A percentile compares a stretch with the other conserved stretches of the same genome.
Evolutionary conservation across 2,797 vertebrate genomes (phyloP).

Genomic region (Euphonia xanthogaster): DNA sequence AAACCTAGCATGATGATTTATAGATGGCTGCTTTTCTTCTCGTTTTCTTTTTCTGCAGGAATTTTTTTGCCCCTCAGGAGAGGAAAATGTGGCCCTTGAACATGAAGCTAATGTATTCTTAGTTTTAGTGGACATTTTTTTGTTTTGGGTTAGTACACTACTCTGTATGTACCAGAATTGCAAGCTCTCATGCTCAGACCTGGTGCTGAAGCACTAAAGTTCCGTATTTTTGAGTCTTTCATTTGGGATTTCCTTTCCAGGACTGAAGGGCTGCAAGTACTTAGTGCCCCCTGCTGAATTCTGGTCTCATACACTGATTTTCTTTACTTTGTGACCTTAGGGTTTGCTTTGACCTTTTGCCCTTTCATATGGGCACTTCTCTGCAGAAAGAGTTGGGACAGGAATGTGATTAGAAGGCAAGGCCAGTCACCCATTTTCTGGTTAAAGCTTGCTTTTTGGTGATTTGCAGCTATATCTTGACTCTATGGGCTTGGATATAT

Average conservation of each 20-base stretch:
- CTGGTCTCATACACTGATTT: neutral
- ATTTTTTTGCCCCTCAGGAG: rapidly evolving
- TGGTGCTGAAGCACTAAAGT: neutral
- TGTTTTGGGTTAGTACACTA: neutral
- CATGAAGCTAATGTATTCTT: neutral
- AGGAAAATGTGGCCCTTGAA: neutral
- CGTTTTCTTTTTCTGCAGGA: neutral
- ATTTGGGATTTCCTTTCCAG: neutral
- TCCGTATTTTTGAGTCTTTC: neutral
- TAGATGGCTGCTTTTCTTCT: neutral
- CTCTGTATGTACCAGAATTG: neutral
- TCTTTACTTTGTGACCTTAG: neutral
- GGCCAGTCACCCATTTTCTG: neutral
- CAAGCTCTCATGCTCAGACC: neutral
- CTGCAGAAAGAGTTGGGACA: rapidly evolving
- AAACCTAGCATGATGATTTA: neutral
- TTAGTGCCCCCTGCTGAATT: conserved; percentile 2
- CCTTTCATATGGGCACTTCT: neutral
- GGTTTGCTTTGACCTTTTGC: neutral
- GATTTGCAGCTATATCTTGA: neutral
- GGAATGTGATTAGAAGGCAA: neutral
- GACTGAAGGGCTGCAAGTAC: neutral
- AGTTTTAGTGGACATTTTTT: neutral
- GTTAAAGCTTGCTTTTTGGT: neutral
- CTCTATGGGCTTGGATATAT: neutral